Evolutionary conservation across 2,113 vertebrate genomes (phyloP).

Genomic region (Rattus norvegicus): GRCr8 NC_086022.1:54036501-54037000

Average conservation of each 20-base stretch:
- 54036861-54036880: constrained; percentile 37
- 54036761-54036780: not conserved
- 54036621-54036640: not conserved
- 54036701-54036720: not conserved
- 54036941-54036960: constrained; percentile 71
- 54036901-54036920: constrained; percentile 56
- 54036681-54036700: not conserved
- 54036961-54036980: constrained; percentile 57
- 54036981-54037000: constrained; percentile 73
- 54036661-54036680: not conserved
- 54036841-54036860: not conserved
- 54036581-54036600: not conserved
- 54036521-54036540: constrained; percentile 1
- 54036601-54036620: not conserved
- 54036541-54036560: not conserved
- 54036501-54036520: not conserved
- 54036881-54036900: constrained; percentile 52
- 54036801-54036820: not conserved
- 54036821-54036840: not conserved
- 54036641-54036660: not conserved
- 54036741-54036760: not conserved
- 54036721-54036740: not conserved
- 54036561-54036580: not conserved
- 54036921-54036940: constrained; percentile 68
- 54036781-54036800: not conserved